phyloP scores from a whole-genome alignment of 2,797 vertebrate genomes.

The Borostomias antarcticus region DNA sequence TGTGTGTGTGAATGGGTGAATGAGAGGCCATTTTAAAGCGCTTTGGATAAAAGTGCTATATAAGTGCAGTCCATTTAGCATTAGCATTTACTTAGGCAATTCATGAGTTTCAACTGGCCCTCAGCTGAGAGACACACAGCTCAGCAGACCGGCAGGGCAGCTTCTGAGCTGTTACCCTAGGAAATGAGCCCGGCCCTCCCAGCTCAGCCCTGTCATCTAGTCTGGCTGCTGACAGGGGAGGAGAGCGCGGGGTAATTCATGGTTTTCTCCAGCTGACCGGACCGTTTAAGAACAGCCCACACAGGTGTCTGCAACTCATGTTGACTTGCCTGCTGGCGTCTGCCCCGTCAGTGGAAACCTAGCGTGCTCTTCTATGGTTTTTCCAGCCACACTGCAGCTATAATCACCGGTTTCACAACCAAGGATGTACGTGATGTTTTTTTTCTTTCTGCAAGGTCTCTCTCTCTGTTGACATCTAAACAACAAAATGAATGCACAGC shows the following conservation, averaged over 20 bases:
- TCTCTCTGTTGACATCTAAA: not conserved
- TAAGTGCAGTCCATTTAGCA: too few relatives aligned
- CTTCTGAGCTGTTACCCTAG: too few relatives aligned
- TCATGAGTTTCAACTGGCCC: too few relatives aligned
- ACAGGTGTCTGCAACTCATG: not conserved
- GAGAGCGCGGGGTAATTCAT: not conserved
- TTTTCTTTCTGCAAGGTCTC: not conserved
- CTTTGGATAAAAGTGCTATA: too few relatives aligned
- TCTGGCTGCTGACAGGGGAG: slow-evolving; percentile 8
- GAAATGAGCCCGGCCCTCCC: not conserved
- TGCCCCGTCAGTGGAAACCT: not conserved
- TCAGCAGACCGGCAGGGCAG: not conserved
- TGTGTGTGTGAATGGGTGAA: too few relatives aligned
- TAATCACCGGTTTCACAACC: not conserved
- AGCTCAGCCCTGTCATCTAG: not conserved
- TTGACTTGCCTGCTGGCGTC: not conserved
- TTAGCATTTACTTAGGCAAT: too few relatives aligned
- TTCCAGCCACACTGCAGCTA: not conserved
- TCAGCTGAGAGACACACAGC: too few relatives aligned
- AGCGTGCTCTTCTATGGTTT: not conserved
- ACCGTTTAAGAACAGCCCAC: slow-evolving; percentile 1
- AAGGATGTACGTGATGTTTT: not conserved
- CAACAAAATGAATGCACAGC: too few relatives aligned
- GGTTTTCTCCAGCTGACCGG: slow-evolving; percentile 5
- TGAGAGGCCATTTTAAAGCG: too few relatives aligned